Conservation (phyloP, 2,888 invertebrate species). For the Mesochorus sp. region DNA sequence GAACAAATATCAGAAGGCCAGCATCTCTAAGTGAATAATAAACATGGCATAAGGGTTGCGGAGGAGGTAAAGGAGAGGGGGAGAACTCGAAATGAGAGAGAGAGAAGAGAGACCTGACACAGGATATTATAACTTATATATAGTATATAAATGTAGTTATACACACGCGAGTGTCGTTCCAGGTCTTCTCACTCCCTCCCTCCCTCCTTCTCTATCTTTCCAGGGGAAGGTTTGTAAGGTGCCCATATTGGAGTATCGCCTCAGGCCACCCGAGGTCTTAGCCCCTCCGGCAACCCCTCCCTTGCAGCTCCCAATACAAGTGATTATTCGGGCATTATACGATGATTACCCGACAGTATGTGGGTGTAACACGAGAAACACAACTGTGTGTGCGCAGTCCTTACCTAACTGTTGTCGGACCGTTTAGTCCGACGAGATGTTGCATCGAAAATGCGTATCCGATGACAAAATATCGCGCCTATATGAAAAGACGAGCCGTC, state of each 20-base stretch:
- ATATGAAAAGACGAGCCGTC: slow-evolving; percentile 40
- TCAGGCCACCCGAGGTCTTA: slow-evolving; percentile 68
- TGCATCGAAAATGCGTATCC: slow-evolving; percentile 42
- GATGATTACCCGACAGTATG: slow-evolving; percentile 79
- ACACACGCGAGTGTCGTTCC: background rate
- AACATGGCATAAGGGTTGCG: slow-evolving; percentile 30
- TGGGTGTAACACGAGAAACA: slow-evolving; percentile 80
- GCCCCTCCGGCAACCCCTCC: slow-evolving; percentile 40
- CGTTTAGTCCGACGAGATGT: background rate
- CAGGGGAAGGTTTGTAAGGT: slow-evolving; percentile 68
- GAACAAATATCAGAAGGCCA: slow-evolving; percentile 54
- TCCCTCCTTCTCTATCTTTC: slow-evolving; percentile 14
- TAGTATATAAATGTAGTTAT: background rate
- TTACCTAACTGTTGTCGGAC: background rate
- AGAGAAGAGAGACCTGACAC: too few species aligned
- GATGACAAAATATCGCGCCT: slow-evolving; percentile 52
- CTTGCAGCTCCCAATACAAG: slow-evolving; percentile 65
- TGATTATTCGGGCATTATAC: slow-evolving; percentile 80
- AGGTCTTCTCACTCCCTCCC: background rate
- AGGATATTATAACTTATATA: background rate
- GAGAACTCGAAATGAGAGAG: slow-evolving; percentile 17
- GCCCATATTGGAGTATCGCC: slow-evolving; percentile 78
- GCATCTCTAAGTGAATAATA: slow-evolving; percentile 63
- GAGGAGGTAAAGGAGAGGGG: slow-evolving; percentile 6
- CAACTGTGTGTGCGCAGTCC: slow-evolving; percentile 71